A percentile compares a stretch with the other conserved stretches of the same genome.
phyloP scores from a whole-genome alignment of 2,113 vertebrate genomes.

The Xenotilapia flavipinnis region DNA sequence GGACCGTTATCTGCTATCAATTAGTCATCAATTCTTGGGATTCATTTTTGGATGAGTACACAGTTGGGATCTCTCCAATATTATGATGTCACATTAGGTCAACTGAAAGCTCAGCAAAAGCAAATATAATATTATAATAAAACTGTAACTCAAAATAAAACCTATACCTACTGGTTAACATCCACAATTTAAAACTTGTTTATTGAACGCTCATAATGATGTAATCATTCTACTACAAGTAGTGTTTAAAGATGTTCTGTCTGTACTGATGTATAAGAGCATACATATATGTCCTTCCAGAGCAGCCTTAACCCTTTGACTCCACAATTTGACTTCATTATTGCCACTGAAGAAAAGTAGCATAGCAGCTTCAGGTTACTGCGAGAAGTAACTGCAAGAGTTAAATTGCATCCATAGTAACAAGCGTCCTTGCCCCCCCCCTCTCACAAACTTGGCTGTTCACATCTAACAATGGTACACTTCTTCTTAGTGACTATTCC shows the following conservation, averaged over 20 bases:
- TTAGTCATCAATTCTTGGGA: neutral
- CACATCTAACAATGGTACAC: neutral
- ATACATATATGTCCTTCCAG: neutral
- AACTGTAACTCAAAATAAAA: neutral
- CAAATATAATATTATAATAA: neutral
- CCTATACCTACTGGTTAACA: neutral
- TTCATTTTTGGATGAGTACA: neutral
- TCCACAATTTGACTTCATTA: neutral
- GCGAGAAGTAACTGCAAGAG: neutral
- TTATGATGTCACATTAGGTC: neutral
- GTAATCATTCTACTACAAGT: neutral
- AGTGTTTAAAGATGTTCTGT: neutral
- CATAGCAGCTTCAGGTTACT: neutral
- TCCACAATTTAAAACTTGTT: neutral
- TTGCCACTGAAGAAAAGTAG: neutral
- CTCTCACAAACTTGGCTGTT: neutral
- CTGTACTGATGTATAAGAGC: neutral
- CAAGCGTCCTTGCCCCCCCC: neutral
- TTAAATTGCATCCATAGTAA: neutral
- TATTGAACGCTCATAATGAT: neutral
- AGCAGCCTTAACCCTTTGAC: neutral
- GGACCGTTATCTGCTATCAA: neutral
- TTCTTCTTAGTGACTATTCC: neutral
- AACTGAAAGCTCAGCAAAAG: neutral
- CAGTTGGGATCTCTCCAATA: neutral